A percentile compares a stretch with the other conserved stretches of the same genome.
Conservation (phyloP, 2,797 vertebrate genomes). For the Phalloptychus januarius region DNA sequence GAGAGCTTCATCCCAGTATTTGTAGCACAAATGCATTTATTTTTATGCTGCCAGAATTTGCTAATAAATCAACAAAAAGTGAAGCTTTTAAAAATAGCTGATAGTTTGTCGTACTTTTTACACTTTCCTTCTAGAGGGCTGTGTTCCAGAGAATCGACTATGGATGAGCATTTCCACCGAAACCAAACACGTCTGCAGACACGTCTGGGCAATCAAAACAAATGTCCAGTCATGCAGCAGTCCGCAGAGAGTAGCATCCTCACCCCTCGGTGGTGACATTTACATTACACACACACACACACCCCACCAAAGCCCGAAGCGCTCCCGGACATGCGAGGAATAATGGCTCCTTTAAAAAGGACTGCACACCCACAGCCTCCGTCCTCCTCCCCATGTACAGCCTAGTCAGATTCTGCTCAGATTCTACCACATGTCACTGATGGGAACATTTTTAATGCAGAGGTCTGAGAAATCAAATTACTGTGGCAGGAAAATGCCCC, state of each 20-base stretch:
- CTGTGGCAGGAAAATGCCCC: constrained; percentile 4
- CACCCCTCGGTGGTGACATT: constrained; percentile 4
- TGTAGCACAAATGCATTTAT: not conserved
- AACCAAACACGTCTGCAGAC: constrained; percentile 7
- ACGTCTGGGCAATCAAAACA: constrained; percentile 2
- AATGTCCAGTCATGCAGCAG: not conserved
- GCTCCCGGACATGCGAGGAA: not conserved
- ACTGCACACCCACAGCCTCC: not conserved
- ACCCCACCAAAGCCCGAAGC: not conserved
- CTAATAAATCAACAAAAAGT: not conserved
- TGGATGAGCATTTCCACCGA: not conserved
- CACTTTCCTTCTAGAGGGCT: not conserved
- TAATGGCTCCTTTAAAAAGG: not conserved
- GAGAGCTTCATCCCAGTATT: not conserved
- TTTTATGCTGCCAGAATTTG: not conserved
- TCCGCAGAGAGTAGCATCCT: not conserved
- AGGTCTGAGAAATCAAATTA: constrained; percentile 2
- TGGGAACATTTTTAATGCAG: constrained; percentile 3
- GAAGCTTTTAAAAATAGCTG: not conserved
- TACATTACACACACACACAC: constrained; percentile 6
- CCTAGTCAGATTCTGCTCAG: not conserved
- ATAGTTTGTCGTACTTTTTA: not conserved
- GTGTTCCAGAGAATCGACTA: not conserved
- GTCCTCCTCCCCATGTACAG: not conserved
- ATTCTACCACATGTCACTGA: not conserved